Base-by-base conservation (phyloP, 2,797 vertebrate species). In the Dendrocincla fuliginosa region DNA sequence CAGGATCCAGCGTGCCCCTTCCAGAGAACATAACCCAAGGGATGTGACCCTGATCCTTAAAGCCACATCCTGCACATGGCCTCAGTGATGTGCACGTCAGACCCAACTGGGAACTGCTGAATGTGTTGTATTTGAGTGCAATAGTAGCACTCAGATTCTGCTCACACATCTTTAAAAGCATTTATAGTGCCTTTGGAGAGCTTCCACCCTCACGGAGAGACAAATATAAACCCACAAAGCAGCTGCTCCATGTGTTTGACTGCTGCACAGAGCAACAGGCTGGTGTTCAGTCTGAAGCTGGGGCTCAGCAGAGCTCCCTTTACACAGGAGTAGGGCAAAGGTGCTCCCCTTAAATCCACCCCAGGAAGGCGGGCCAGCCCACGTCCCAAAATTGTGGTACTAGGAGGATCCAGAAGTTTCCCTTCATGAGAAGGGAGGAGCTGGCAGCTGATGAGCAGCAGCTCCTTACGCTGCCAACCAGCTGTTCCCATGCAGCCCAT, bases 21-120 rank as follows among this genome's bases (percentile, higher is more conserved):
- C 35, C 37, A 23, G 0, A 0, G 30, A 32, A n/a, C 0, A 3
- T 39, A 35, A 79, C 24, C 56, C 0, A 0, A 55, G 13, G 41
- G 39, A 39, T 5, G 27, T 3, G 32, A 42, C 30, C 23, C 27
- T 33, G 30, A 61, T 33, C n/a, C 71, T 13, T 44, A 16, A 50
- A 84, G 39, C 46, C 27, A 50, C 3, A 1, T 35, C 42, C 47
- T 63, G 55, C 24, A 55, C 9, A 0, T 2, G 18, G 52, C 41
- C 68, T 52, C 6, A 0, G 14, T 10, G 70, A 30, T 1, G 1
- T 0, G 27, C 35, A 52, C 49, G 27, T 33, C 49, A 24, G 27
- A 41, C 46, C 4, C 1, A n/a, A 14, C 49, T 20, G 37, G 8
- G 30, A 73, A 73, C 22, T 28, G 74, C 50, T 65, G 28, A 76